Base-by-base conservation (phyloP, 2,113 vertebrate species). In the Syngnathoides biaculeatus region DNA sequence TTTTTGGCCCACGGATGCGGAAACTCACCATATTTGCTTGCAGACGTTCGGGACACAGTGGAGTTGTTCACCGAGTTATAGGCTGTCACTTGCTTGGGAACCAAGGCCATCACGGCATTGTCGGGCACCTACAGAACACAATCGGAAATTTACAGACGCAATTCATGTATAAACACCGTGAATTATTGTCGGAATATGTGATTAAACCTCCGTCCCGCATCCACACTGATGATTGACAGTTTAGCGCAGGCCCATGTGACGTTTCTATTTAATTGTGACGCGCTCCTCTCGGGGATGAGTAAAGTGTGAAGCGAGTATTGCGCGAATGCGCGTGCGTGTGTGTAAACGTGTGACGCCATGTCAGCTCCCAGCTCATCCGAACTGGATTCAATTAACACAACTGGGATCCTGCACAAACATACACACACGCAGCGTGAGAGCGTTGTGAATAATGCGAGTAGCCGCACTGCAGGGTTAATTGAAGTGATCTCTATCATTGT, bases 41-140 rank as follows among this genome's bases (percentile, higher is more conserved):
- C 97, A 17, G 97, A 99, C 0, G 97, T 98, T 80, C 97, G 90
- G 55, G 97, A 98, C 26, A 99, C 95, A 0, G 95, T 99, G 73
- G 96, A 98, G 89, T 97, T 99, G 89, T 98, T 99, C 26, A 97
- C 95, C 8, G 95, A 95, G 0, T 98, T 99, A 85, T 98, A 99
- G 59, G 95, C 96, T 45, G 95, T 97, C 62, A 98, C 96, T 91
- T 99, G 97, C 84, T 99, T 99, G 78, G 97, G 98, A 69, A 99
- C 96, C 67, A 99, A 85, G 14, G 96, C 97, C 74, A 98, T 95
- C 75, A 99, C 91, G 0, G 95, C 94, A 19, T 95, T 96, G 89
- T 99, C 97, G 61, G 95, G 90, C 5, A 98, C 97, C 97, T 99
- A 78, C 0, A 78, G 17, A 75, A 69, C 17, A 73, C 55, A 47